A percentile compares a stretch with the other conserved stretches of the same genome.
Evolutionary conservation across 2,888 invertebrate species (phyloP).

Genomic region (Mellilla xanthometata): DNA sequence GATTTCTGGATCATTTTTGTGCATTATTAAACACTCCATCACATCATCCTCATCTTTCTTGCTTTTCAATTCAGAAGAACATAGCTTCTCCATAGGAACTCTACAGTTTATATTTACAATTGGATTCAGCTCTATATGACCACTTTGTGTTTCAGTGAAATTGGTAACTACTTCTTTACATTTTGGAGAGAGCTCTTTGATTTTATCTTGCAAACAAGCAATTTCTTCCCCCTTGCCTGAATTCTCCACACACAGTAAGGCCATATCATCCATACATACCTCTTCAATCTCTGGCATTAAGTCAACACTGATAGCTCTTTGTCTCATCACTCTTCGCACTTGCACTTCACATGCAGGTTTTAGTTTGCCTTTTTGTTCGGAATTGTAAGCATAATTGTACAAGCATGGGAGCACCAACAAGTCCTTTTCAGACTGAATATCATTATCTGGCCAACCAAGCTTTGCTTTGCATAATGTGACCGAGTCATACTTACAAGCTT

Average conservation of each 20-base stretch:
- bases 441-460: conserved; percentile 88
- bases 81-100: conserved; percentile 89
- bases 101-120: conserved; percentile 92
- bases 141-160: conserved; percentile 95
- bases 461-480: conserved; percentile 90
- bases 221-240: conserved; percentile 96
- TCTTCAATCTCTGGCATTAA: conserved; percentile 97
- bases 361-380: conserved; percentile 74
- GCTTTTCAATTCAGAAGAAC: conserved; percentile 85
- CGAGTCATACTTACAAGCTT: conserved; percentile 94
- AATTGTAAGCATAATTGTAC: conserved; percentile 87
- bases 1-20: conserved; percentile 94
- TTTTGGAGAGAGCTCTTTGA: conserved; percentile 85
- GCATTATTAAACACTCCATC: conserved; percentile 96
- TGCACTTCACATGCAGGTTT: conserved; percentile 87
- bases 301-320: conserved; percentile 95
- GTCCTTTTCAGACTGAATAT: conserved; percentile 89
- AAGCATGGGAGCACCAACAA: conserved; percentile 95
- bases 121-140: conserved; percentile 94
- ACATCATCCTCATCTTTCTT: conserved; percentile 93
- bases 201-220: conserved; percentile 93
- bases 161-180: conserved; percentile 91
- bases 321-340: conserved; percentile 95
- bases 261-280: conserved; percentile 93
- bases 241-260: conserved; percentile 91